Evolutionary conservation across 1,140 invertebrate genomes (phyloP), one percentile per base, ranked within the genome.

Genomic region (Drosophila simulans): DNA sequence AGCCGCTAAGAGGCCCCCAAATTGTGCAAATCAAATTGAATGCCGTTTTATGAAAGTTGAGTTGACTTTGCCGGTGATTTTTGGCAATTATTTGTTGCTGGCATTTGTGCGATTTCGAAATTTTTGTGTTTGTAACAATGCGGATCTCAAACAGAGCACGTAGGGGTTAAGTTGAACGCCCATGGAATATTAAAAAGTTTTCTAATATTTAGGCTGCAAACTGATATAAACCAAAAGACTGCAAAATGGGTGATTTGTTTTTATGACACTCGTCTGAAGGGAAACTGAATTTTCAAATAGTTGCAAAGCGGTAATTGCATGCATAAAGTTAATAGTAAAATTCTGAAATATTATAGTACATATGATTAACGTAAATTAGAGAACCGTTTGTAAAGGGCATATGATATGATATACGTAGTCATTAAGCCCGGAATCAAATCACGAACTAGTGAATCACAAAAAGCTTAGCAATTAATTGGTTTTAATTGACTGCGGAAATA

Each of bases 41-140:
- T 83, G 75, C 64, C 37, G 84, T 66, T 85, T 86, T 86, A 82
- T 78, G 82, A 88, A 88, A 88, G 83, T 86, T 86, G 68, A 74
- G 11, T 39, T 39, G 11, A 39, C 55, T 78, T 53, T 81, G 52
- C 48, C 71, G 57, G 46, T 58, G 51, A 49, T 53, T 58, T 83
- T 84, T 70, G 77, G 73, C 75, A 79, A 83, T 84, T 84, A 70
- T 80, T 70, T 57, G 59, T 57, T 59, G 59, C 60, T 80, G 53
- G 57, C 53, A 72, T 72, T 81, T 83, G 63, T 79, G 82, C 77
- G 73, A 78, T 88, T 86, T 86, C 82, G 65, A 86, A 86, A 86
- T 88, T 64, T 70, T 20, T 40, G 40, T 31, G 60, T 65, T 53
- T 68, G 62, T 74, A 55, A 60, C 75, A 49, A 63, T 65, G 53